phyloP scores from a whole-genome alignment of 2,113 vertebrate species.

The Oreochromis spilurus region DNA sequence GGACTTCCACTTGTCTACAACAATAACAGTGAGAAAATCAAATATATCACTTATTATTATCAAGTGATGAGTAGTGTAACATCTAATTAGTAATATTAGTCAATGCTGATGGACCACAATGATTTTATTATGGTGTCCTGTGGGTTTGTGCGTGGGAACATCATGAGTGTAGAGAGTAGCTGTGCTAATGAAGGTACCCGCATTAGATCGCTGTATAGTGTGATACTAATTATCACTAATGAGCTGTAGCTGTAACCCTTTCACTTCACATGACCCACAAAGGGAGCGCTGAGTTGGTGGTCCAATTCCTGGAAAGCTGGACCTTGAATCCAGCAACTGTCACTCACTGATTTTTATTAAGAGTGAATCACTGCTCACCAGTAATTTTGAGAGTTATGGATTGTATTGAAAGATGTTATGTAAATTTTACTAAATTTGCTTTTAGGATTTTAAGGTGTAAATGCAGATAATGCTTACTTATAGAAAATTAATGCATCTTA shows the following conservation, averaged over 20 bases:
- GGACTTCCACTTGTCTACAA: conserved; percentile 74
- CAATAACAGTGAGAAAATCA: conserved; percentile 45
- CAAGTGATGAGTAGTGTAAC: not conserved
- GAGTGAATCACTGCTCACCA: not conserved
- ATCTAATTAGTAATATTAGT: not conserved
- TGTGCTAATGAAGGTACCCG: not conserved
- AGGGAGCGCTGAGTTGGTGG: not conserved
- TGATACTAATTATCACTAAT: not conserved
- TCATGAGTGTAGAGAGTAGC: not conserved
- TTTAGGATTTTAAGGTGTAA: not conserved
- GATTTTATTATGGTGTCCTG: not conserved
- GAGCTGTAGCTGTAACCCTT: not conserved
- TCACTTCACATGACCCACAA: not conserved
- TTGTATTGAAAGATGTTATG: not conserved
- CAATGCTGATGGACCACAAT: not conserved
- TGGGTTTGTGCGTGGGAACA: not conserved
- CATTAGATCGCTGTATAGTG: not conserved
- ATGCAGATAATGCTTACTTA: not conserved
- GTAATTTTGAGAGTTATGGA: not conserved
- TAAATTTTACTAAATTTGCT: fast-evolving
- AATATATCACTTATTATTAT: not conserved
- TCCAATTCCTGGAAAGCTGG: not conserved
- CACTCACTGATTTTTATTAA: not conserved
- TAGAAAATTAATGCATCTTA: not conserved
- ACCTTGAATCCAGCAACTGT: not conserved